A percentile compares a stretch with the other conserved stretches of the same genome.
These are phyloP conservation scores for Pristionchus maxplancki DNA, from an alignment of 2,888 invertebrate genomes.

Conservation along the genomic window DNA sequence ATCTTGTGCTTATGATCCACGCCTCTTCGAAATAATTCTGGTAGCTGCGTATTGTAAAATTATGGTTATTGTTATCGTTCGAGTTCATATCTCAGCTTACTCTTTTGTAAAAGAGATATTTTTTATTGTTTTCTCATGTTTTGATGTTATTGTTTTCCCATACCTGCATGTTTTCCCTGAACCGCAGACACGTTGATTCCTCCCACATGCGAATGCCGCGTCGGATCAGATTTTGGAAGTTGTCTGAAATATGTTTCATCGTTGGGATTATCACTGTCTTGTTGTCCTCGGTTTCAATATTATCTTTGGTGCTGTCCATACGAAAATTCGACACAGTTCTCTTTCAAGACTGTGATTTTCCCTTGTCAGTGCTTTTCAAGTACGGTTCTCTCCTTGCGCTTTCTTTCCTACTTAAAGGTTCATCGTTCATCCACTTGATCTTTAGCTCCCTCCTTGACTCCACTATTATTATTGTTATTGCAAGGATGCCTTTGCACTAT, in stretches of 20 bases:
- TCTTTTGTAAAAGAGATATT: too few relatives aligned
- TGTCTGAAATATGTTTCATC: constrained; percentile 66
- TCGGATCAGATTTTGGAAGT: constrained; percentile 76
- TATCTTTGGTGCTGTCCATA: too few relatives aligned
- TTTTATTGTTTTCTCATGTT: not conserved
- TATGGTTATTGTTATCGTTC: too few relatives aligned
- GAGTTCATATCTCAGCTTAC: too few relatives aligned
- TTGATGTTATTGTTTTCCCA: not conserved
- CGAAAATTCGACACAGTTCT: too few relatives aligned
- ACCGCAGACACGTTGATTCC: constrained; percentile 74
- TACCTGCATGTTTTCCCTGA: constrained; percentile 75
- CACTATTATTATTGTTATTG: not conserved
- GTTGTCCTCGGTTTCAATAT: too few relatives aligned
- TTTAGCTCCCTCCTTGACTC: constrained; percentile 34
- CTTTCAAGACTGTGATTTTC: too few relatives aligned
- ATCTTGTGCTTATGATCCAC: not conserved
- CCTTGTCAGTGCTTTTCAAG: too few relatives aligned
- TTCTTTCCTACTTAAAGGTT: not conserved
- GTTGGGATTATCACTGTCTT: too few relatives aligned
- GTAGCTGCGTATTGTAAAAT: too few relatives aligned
- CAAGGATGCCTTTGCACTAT: not conserved
- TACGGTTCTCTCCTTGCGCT: too few relatives aligned
- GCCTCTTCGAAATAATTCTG: not conserved
- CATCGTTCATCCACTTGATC: not conserved
- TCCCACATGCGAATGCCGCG: constrained; percentile 77